Conservation (phyloP, 2,797 vertebrate genomes). For the Cygnus olor region DNA sequence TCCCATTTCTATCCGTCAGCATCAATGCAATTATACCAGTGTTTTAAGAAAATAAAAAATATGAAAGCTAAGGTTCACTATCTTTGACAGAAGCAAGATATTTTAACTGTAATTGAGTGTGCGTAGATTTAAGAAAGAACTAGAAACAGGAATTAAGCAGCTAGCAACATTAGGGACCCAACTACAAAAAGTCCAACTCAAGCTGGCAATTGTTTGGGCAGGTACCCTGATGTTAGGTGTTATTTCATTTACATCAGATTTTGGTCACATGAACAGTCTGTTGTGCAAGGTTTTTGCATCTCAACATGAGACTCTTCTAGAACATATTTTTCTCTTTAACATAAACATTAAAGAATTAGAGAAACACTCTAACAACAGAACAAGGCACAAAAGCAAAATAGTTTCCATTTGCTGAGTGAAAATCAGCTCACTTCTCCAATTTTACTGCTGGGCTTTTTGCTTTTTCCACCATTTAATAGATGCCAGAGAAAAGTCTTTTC, state of each 20-base stretch:
- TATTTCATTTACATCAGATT: neutral
- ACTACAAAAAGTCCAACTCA: neutral
- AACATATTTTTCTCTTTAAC: neutral
- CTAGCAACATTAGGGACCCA: neutral
- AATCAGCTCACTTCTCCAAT: neutral
- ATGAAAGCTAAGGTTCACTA: neutral
- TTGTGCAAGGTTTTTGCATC: neutral
- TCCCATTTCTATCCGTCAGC: neutral
- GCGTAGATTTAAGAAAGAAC: neutral
- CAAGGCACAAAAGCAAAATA: neutral
- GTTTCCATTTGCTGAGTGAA: neutral
- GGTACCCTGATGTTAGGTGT: neutral
- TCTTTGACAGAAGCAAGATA: neutral
- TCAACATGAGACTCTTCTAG: neutral
- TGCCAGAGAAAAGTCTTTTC: neutral
- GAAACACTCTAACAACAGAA: neutral
- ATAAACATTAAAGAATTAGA: neutral
- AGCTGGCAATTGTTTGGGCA: no score
- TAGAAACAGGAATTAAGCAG: neutral
- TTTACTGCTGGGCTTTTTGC: neutral
- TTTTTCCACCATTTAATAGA: neutral
- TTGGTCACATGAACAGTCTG: neutral
- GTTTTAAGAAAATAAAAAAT: neutral
- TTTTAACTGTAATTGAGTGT: neutral
- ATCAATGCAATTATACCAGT: neutral